Base-by-base conservation (phyloP, 2,113 vertebrate species). In the Mohoua ochrocephala region DNA sequence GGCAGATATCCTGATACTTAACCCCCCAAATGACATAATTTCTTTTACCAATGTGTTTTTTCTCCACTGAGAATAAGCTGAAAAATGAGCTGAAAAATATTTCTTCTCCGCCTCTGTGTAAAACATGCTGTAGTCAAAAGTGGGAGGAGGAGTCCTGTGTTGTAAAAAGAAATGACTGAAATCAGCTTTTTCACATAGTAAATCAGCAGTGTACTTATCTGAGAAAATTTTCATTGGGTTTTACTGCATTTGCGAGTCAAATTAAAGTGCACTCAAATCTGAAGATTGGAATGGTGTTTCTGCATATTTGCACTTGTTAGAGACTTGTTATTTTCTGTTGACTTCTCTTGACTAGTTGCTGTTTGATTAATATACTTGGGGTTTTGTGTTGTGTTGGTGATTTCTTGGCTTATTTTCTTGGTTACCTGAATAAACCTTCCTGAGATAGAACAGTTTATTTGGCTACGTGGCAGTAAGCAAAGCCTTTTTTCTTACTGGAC, bases 111-210 rank as follows among this genome's bases (percentile, higher is more conserved):
- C 59, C 19, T 63, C 35, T 53, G 27, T 50, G 3, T 87, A 42
- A 87, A 91, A 54, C 7, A 22, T 22, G 7, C 42, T 45, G 18
- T 64, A 50, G 60, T 33, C 24, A 52, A 17, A 81, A 75, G 35
- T 39, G 39, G 35, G 89, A 87, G 68, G 22, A 73, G 39, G 54
- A 93, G 52, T 65, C 42, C 44, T 71, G 16, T 35, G 5, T 15
- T 54, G 22, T 83, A 30, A 57, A 75, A 68, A 56, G 12, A 56
- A 89, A 50, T 18, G 1, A 30, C 23, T 42, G 77, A 76, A 81
- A 64, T 21, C 0, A 4, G 9, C 15, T 41, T 33, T 15, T 76
- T 69, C 16, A 26, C 1, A 0, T 30, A 10, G 17, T 37, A 61
- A 81, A 83, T 83, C 63, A 50, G 45, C 39, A 57, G 5, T 15